Evolutionary conservation across 1,140 invertebrate genomes (phyloP), one percentile per base, ranked within the genome.

Genomic region (Druon quercuslanigerum): DNA sequence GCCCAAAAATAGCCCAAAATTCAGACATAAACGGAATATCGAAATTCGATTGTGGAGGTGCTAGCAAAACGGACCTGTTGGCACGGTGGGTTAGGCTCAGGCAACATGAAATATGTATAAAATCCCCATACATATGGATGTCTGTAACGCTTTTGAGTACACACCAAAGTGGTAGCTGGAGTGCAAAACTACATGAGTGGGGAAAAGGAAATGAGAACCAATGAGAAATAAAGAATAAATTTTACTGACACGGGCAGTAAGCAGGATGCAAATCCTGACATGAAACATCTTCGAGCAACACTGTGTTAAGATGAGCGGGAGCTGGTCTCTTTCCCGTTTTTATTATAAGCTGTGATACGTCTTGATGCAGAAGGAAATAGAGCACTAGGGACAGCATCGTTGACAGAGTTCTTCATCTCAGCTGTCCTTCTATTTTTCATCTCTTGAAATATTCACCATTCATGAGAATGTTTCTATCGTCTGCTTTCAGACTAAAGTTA

Each of bases 101-200:
- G 56, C 14, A 25, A 50, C 72, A 82, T 78, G 79, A 82, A 78
- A 81, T 81, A 84, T 84, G 78, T 78, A 82, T 81, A 75, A 82
- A 82, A 71, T 72, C 14, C 66, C 20, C 76, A 82, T 82, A 78
- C 80, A 83, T 82, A 83, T 82, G 78, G 54, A 83, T 82, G 73
- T 7, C 52, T 12, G 46, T 51, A 54, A 25, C 72, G 52, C 50
- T 73, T 73, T 19, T 46, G 71, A 70, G 33, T 20, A 33, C 33
- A 70, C 20, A 70, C 19, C 0, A 20, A 70, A 70, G 33, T 33
- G 14, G 60, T 70, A 17, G 8, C 14, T 33, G 17, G 17, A 46
- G 13, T 19, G 9, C 40, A 6, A 17, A 57, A 74, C 9, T n/a
- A 56, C 57, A 13, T 14, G 33, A 50, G 33, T 14, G 16, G 52